A percentile compares a stretch with the other conserved stretches of the same genome.
These are phyloP conservation scores for Barbus barbus DNA, from an alignment of 2,113 vertebrate species.

Conservation along the genomic window DNA sequence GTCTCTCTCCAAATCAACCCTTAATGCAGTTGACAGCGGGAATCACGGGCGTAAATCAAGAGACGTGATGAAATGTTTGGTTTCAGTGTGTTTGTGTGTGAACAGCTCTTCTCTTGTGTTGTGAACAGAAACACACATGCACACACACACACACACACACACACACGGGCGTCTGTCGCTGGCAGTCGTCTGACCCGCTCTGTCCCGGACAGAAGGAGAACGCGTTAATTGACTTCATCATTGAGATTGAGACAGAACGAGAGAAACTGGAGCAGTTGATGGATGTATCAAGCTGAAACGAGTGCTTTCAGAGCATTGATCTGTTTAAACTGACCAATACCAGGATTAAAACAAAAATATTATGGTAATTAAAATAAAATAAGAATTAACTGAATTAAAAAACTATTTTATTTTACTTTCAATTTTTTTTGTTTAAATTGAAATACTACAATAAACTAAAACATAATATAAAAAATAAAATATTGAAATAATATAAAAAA, in stretches of 20 bases:
- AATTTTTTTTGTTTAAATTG: no score
- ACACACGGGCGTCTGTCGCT: not conserved
- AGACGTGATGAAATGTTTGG: conserved; percentile 52
- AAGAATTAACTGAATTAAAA: not conserved
- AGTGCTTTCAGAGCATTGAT: not conserved
- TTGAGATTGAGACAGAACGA: not conserved
- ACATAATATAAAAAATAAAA: no score
- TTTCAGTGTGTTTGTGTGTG: conserved; percentile 51
- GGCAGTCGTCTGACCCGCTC: conserved; percentile 69
- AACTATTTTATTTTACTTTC: not conserved
- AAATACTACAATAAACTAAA: no score
- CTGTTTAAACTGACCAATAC: not conserved
- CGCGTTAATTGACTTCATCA: conserved; percentile 81
- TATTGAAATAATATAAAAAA: not conserved
- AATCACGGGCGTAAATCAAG: not conserved
- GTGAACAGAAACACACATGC: conserved; percentile 60
- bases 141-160: not conserved
- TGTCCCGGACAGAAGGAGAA: conserved; percentile 66
- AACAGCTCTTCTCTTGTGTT: conserved; percentile 66
- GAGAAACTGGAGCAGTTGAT: not conserved
- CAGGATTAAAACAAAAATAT: not conserved
- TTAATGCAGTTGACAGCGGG: not conserved
- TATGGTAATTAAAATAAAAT: not conserved
- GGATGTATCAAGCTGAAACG: not conserved
- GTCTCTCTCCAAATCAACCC: not conserved